These are phyloP conservation scores for Phylloscopus trochilus DNA, from an alignment of 2,113 vertebrate species.

Conservation along the genomic window DNA sequence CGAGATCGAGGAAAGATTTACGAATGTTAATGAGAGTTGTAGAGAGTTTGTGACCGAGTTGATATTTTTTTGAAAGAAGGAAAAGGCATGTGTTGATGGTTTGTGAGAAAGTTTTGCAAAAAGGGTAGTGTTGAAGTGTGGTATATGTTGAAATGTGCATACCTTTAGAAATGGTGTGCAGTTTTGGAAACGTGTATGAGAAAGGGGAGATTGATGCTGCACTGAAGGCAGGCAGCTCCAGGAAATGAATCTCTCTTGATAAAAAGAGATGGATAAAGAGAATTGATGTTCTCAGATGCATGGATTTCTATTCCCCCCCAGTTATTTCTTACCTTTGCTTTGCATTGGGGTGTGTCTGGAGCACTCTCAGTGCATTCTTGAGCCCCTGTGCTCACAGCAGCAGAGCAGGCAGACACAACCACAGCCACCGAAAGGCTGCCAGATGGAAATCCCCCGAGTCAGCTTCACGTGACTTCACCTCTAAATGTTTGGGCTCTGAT, in stretches of 20 bases:
- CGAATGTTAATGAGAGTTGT: too few relatives aligned
- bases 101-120: too few relatives aligned
- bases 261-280: not conserved
- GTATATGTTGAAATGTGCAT: too few relatives aligned
- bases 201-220: not conserved
- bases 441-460: not conserved
- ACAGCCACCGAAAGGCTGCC: not conserved
- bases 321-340: not conserved
- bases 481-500: not conserved
- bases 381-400: not conserved
- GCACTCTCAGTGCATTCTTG: fast-evolving
- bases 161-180: too few relatives aligned
- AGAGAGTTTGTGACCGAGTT: too few relatives aligned
- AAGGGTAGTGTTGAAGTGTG: too few relatives aligned
- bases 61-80: too few relatives aligned
- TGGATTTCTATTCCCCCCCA: not conserved
- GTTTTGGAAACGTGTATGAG: too few relatives aligned
- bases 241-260: not conserved
- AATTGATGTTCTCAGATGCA: not conserved
- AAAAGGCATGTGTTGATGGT: too few relatives aligned
- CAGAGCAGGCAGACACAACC: not conserved
- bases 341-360: not conserved
- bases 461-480: not conserved
- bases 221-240: not conserved
- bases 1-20: too few relatives aligned